Evolutionary conservation across 2,888 invertebrate species (phyloP).

Genomic region (Merodon equestris): DNA sequence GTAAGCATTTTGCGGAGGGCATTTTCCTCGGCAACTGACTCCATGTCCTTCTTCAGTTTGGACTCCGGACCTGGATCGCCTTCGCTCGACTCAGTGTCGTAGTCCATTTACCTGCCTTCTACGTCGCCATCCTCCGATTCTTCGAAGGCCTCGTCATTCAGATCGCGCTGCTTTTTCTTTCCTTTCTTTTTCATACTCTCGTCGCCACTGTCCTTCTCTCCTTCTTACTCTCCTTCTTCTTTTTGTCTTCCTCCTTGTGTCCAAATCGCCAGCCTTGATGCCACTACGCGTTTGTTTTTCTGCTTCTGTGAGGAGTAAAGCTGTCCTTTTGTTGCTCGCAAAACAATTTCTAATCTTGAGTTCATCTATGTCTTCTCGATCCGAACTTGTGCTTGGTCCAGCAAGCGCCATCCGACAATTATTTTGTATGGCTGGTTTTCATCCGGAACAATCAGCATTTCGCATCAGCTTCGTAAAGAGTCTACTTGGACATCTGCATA

Average conservation of each 20-base stretch:
- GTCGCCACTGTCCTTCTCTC: slow-evolving; percentile 80
- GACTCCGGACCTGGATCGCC: slow-evolving; percentile 86
- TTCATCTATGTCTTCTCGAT: too few species aligned
- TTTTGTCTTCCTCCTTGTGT: slow-evolving; percentile 90
- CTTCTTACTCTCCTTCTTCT: slow-evolving; percentile 83
- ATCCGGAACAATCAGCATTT: too few species aligned
- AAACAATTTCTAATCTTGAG: too few species aligned
- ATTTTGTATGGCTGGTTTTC: too few species aligned
- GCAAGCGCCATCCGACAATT: too few species aligned
- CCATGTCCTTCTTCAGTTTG: slow-evolving; percentile 89
- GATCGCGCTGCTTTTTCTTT: slow-evolving; percentile 88
- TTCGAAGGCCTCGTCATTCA: slow-evolving; percentile 94
- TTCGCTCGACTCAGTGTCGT: slow-evolving; percentile 92
- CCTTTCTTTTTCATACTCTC: slow-evolving; percentile 84
- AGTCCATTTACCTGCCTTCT: slow-evolving; percentile 96
- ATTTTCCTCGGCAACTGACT: slow-evolving; percentile 94
- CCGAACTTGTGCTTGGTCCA: too few species aligned
- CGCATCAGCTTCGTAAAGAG: too few species aligned
- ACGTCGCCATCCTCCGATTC: slow-evolving; percentile 99
- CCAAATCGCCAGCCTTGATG: slow-evolving; percentile 96
- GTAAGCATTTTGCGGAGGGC: slow-evolving; percentile 90
- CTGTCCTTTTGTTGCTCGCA: too few species aligned
- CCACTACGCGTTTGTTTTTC: too few species aligned
- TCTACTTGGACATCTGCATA: too few species aligned
- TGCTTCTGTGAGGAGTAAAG: too few species aligned